phyloP scores from a whole-genome alignment of 37 sponge, comb jelly and placozoan genomes.

The Spongia lamella region DNA sequence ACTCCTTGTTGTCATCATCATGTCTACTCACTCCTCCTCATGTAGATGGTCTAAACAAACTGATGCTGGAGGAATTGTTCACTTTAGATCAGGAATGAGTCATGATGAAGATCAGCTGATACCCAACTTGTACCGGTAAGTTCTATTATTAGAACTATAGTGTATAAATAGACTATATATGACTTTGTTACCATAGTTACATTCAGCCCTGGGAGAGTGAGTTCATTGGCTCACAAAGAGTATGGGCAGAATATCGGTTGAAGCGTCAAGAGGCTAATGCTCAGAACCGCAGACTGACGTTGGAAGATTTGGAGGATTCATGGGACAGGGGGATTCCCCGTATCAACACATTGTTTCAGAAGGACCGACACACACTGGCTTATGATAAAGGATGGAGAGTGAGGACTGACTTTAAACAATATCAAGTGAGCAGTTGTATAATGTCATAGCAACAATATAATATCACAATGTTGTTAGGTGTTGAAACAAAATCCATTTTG shows the following conservation, averaged over 20 bases:
- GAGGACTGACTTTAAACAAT: conserved; percentile 98
- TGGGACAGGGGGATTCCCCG: conserved; percentile 99
- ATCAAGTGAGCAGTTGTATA: conserved; percentile 91
- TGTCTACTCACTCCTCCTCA: conserved; percentile 2
- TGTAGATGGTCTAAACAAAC: conserved; percentile 96
- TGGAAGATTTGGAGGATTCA: conserved; percentile 98
- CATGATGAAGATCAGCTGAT: conserved; percentile 99
- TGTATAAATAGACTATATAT: neutral
- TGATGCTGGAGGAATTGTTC: conserved; percentile 88
- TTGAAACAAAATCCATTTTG: conserved; percentile 99
- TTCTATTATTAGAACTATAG: neutral
- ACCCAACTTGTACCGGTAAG: conserved; percentile 94
- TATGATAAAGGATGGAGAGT: conserved; percentile 99
- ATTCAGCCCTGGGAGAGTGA: conserved; percentile 99
- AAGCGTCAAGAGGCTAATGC: conserved; percentile 97
- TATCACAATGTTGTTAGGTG: conserved; percentile 61
- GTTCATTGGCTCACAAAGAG: conserved; percentile 98
- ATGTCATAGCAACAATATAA: too few relatives aligned
- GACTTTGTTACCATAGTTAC: conserved; percentile 50
- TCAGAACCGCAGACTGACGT: conserved; percentile 95
- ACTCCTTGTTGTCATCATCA: neutral
- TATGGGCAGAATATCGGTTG: conserved; percentile 99
- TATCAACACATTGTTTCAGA: conserved; percentile 99
- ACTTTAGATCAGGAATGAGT: conserved; percentile 98
- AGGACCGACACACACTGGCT: conserved; percentile 98